A percentile compares a stretch with the other conserved stretches of the same genome.
Evolutionary conservation across 2,797 vertebrate species (phyloP).

Genomic region (Catostomus latipinnis): DNA sequence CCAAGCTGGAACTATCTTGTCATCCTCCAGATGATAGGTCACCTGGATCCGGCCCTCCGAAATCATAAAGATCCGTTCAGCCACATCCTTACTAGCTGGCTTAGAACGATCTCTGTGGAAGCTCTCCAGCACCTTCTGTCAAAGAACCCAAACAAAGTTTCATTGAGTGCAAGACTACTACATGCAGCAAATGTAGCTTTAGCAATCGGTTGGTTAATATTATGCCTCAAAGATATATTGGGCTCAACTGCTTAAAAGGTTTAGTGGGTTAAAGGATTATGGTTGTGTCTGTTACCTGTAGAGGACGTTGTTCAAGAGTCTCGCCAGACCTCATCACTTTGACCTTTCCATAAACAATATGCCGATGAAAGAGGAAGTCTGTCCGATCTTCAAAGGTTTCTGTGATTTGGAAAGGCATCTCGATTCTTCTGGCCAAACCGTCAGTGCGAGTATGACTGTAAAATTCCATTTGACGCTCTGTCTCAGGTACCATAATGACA

Average conservation of each 20-base stretch:
- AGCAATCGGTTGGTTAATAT: conserved; percentile 24
- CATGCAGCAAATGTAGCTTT: not conserved
- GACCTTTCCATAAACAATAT: conserved; percentile 63
- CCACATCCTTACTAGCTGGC: conserved; percentile 78
- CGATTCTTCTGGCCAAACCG: conserved; percentile 75
- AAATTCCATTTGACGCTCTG: conserved; percentile 83
- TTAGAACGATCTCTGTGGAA: conserved; percentile 78
- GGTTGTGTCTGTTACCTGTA: conserved; percentile 57
- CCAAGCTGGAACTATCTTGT: conserved; percentile 76
- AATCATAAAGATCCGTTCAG: conserved; percentile 77
- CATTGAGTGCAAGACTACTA: not conserved
- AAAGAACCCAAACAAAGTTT: conserved; percentile 14
- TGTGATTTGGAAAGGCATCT: conserved; percentile 71
- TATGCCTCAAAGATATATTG: conserved; percentile 22
- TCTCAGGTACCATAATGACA: conserved; percentile 64
- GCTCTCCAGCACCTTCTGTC: conserved; percentile 82
- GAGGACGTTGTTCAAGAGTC: not conserved
- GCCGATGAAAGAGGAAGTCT: conserved; percentile 82
- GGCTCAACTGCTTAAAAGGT: not conserved
- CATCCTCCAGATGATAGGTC: conserved; percentile 78
- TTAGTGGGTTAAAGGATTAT: conserved; percentile 21
- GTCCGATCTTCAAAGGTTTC: conserved; percentile 79
- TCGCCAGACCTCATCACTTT: not conserved
- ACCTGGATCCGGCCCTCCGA: conserved; percentile 74
- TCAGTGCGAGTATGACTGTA: conserved; percentile 73